A percentile compares a stretch with the other conserved stretches of the same genome.
phyloP scores from a whole-genome alignment of 2,888 invertebrate species.

The Synergus laeviventris region DNA sequence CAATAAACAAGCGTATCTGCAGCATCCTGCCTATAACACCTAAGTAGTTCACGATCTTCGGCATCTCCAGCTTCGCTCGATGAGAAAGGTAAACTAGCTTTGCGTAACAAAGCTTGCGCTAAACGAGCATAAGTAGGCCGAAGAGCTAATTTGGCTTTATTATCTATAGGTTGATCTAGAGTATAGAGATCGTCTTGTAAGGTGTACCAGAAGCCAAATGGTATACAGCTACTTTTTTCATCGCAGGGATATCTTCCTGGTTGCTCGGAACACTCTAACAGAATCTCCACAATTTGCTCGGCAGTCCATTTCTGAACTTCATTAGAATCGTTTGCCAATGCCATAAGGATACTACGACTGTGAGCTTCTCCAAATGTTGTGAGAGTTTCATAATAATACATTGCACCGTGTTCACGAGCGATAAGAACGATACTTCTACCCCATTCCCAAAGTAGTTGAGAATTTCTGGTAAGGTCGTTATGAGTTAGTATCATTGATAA shows the following conservation, averaged over 20 bases:
- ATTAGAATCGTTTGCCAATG: conserved; percentile 72
- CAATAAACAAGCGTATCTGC: conserved; percentile 93
- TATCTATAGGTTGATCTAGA: conserved; percentile 66
- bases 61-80: conserved; percentile 72
- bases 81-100: conserved; percentile 84
- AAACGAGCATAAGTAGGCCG: conserved; percentile 88
- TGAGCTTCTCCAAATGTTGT: conserved; percentile 77
- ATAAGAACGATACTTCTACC: conserved; percentile 63
- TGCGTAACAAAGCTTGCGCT: conserved; percentile 85
- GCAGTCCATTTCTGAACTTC: conserved; percentile 78
- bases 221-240: conserved; percentile 90
- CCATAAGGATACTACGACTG: conserved; percentile 78
- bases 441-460: conserved; percentile 70
- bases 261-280: conserved; percentile 88
- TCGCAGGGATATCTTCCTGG: conserved; percentile 92
- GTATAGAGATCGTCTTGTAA: conserved; percentile 82
- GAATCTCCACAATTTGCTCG: conserved; percentile 82
- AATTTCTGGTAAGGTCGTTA: conserved; percentile 60
- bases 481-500: conserved; percentile 65
- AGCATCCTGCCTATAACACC: conserved; percentile 83
- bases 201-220: conserved; percentile 95
- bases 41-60: conserved; percentile 90
- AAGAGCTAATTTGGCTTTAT: conserved; percentile 71
- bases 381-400: conserved; percentile 69
- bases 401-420: conserved; percentile 63